A percentile compares a stretch with the other conserved stretches of the same genome.
phyloP scores from a whole-genome alignment of 2,888 invertebrate species.

The Patella ulyssiponensis region DNA sequence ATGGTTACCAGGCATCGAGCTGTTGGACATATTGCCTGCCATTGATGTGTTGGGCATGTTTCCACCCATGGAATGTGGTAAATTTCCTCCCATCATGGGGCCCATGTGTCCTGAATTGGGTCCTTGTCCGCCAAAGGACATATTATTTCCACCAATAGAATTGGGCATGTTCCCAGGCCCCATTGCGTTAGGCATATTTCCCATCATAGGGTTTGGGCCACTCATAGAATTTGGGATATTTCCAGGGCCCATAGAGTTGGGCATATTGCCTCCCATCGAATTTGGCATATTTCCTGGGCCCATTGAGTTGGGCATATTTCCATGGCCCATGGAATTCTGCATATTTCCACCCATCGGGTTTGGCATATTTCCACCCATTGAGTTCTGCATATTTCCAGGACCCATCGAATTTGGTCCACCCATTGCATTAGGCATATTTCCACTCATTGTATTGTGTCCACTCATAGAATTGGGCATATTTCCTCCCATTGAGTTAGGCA shows the following conservation, averaged over 20 bases:
- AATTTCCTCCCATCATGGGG: slow-evolving; percentile 28
- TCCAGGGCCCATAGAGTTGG: neutral
- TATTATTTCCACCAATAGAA: neutral
- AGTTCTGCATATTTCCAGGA: neutral
- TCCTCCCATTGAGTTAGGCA: neutral
- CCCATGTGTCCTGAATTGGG: slow-evolving; percentile 17
- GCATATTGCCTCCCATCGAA: neutral
- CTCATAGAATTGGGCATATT: slow-evolving; percentile 6
- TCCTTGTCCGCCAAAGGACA: neutral
- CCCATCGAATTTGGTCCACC: slow-evolving; percentile 10
- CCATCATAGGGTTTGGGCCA: neutral
- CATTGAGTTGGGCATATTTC: slow-evolving; percentile 24
- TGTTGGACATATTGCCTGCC: neutral
- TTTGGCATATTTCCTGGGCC: slow-evolving; percentile 3
- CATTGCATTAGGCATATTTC: slow-evolving; percentile 29
- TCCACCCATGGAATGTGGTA: slow-evolving; percentile 18
- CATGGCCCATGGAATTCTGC: neutral
- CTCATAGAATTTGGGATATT: neutral
- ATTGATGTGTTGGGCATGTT: slow-evolving; percentile 1
- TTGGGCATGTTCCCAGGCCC: slow-evolving; percentile 6
- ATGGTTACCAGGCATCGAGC: neutral
- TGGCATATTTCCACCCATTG: slow-evolving; percentile 2
- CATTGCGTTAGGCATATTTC: slow-evolving; percentile 24
- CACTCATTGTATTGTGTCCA: slow-evolving; percentile 33
- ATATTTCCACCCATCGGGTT: neutral